Base-by-base conservation (phyloP, 2,797 vertebrate species). In the Peromyscus attwateri region DNA sequence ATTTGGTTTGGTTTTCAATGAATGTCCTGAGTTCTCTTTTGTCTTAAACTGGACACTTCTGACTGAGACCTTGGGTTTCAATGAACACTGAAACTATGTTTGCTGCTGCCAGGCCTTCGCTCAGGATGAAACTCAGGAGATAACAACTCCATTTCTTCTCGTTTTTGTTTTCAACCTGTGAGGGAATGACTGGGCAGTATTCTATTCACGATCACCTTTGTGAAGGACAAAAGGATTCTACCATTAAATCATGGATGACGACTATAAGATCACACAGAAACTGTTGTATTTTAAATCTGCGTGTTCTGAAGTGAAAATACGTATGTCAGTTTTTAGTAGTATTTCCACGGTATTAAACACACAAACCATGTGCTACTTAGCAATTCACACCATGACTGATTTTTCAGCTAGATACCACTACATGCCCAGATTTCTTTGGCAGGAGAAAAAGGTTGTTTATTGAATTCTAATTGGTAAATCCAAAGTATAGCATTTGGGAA, bases 191-290 rank as follows among this genome's bases (percentile, higher is more conserved):
- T 46, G 9, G 29, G 64, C 92, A 90, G 25, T 25, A 70, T 66
- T 71, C 31, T 4, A 55, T 17, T n/a, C 10, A 11, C n/a, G 49
- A 76, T 82, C 62, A 5, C 84, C 46, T 87, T 92, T n/a, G 10
- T 13, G 31, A 92, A 92, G 62, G 62, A 46, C 7, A 62, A 81
- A 27, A 46, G 3, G n/a, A 83, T 66, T 93, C 23, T 40, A 31
- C n/a, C 81, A 85, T n/a, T 23, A 81, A 68, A 57, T 83, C 49
- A 77, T n/a, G 40, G 16, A 77, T 85, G 27, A 66, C 77, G 21
- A 66, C 70, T 88, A 70, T 49, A 96, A 75, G 79, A 49, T 73
- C 43, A 92, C 90, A 93, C 29, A 64, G 49, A 91, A 73, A 92
- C 16, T 62, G 0, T 71, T 94, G 43, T 13, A 76, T 57, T 88